Evolutionary conservation across 2,888 invertebrate species (phyloP), one percentile per base, ranked within the genome.

Genomic region (Drosophila meridiana): DNA sequence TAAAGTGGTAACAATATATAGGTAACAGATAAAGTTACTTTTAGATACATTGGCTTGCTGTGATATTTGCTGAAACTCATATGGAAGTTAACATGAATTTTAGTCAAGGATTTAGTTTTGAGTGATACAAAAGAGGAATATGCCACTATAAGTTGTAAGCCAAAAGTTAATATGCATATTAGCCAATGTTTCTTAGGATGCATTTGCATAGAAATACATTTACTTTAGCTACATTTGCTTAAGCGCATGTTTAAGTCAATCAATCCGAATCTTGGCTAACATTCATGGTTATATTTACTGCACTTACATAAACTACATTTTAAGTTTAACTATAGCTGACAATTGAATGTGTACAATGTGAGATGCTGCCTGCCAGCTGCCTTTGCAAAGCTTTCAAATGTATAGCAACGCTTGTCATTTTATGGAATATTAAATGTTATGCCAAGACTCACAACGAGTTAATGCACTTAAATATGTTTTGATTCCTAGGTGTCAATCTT

Each of bases 401-500:
- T 7, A 2, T 53, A 1, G 26, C 36, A 53, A 34, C 1, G 1
- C 14, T 14, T 9, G 14, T 26, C 11, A 28, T 0, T 8, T 34
- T 26, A 8, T 57, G 14, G 13, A 20, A 34, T 34, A 52, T 52
- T 20, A 11, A 32, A 43, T 14, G 34, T 43, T 20, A 4, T 34
- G 6, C 26, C 8, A 14, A 2, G 9, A 9, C 11, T 36, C 14
- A n/a, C 14, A 9, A 14, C 40, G 9, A 59, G 14, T 11, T 34
- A 48, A 13, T 13, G 26, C 26, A 30, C 45, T 63, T 40, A 32
- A 53, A 34, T 5, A 6, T 14, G 11, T 32, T 26, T 7, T 32
- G 38, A 9, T n/a, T 14, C 6, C 11, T 13, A 45, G 28, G 40
- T 53, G 57, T 52, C 58, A 67, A 53, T 28, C 28, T 14, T 28